Base-by-base conservation (phyloP, 2,888 invertebrate genomes). In the Drosophila lutescens region DNA sequence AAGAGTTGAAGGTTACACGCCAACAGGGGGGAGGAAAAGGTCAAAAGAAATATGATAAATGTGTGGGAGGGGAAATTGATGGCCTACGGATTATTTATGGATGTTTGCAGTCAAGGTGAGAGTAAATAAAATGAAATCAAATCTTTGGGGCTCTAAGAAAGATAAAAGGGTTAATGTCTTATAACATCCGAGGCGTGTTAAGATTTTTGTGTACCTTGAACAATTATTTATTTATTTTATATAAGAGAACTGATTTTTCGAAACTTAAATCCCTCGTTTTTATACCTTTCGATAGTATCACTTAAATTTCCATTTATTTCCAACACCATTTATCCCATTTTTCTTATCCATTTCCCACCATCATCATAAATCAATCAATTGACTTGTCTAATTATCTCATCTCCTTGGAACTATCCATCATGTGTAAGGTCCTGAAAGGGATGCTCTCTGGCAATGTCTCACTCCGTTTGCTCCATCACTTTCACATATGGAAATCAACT, bases 301-400 rank as follows among this genome's bases (percentile, higher is more conserved):
- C 43, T 47, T 40, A 17, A 30, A 30, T 30, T 30, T 30, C 30
- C 17, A 40, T 17, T 30, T 26, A 46, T 15, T 46, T 15, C 6
- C 5, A 20, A 26, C n/a, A n/a, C n/a, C 12, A 46, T 41, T 61
- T 60, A 41, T 34, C 4, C n/a, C 12, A 1, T 7, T 32, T 7
- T 6, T 2, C 23, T 12, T 10, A 17, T 32, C 13, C 30, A n/a
- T 46, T 4, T 17, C 12, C 20, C 12, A 34, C 20, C 12, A 34
- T 66, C 34, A 20, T 40, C 53, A 66, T 66, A 66, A 66, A 66
- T 66, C 66, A 66, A 66, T 66, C 66, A 66, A 54, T 47, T 54
- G 46, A 17, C 53, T 65, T 66, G 67, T 47, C 53, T 67, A 66
- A 66, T 66, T 66, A 66, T 66, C 66, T 66, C 66, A 47, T 66